Evolutionary conservation across 2,797 vertebrate genomes (phyloP), one percentile per base, ranked within the genome.

Genomic region (Coracias cyanogaster): DNA sequence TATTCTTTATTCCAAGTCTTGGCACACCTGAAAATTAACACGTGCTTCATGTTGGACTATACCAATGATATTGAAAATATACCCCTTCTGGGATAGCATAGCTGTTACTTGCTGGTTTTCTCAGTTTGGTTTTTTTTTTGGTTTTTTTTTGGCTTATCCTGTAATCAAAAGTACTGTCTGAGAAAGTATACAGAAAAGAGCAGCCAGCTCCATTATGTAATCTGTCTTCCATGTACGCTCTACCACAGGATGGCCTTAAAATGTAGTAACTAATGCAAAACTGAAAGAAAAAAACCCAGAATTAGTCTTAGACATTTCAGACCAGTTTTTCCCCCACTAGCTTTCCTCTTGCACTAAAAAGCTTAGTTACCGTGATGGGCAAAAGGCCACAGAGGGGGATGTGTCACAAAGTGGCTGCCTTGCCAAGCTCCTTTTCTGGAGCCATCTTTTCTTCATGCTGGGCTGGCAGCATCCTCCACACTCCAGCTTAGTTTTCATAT

Each of bases 31-130:
- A 51, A 91, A 94, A 91, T 86, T 81, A 79, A 74, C 9, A 41
- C 62, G 85, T 85, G 89, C 89, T 96, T 97, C 87, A 46, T 72
- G 70, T 91, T 87, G 85, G 88, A 60, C 64, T 90, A 31, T 79
- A 58, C 94, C 93, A 96, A 76, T 89, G 93, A 84, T 87, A 41
- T 15, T 88, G 41, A 97, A 96, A 96, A 95, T 72, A 57, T 88
- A 86, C 37, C 28, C 80, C 65, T 87, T 89, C 70, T 85, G 82
- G 60, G 85, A 72, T 89, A 97, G 96, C 96, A 95, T 33, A 6
- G 37, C 86, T 96, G 60, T 71, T 20, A 48, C 86, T 93, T 97
- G 82, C 91, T 93, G 55, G 6, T 62, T 96, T 93, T n/a, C n/a
- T n/a, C n/a, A n/a, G n/a, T n/a, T n/a, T n/a, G n/a, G n/a, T n/a